Evolutionary conservation across 2,797 vertebrate species (phyloP), one percentile per base, ranked within the genome.

Genomic region (Atherinosoma microstoma): DNA sequence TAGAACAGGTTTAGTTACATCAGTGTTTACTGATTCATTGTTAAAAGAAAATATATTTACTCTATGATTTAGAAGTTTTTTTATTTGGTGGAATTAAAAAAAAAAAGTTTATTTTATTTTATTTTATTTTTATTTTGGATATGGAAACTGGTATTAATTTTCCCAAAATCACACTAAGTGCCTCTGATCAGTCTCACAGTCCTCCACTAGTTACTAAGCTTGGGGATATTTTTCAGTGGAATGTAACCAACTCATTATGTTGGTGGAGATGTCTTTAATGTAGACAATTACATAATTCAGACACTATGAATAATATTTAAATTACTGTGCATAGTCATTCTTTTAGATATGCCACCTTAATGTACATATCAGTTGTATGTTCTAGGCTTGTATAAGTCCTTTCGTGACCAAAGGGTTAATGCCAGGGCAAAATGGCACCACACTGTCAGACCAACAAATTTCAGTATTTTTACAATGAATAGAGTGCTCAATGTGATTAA

Each of bases 401-500:
- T 65, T 78, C 67, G 69, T 66, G 73, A 83, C 70, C 69, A 75
- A 79, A 77, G 62, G 24, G 53, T 22, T 65, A 36, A 79, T 34
- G 79, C 18, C 49, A 54, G 30, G 59, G 22, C 60, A 49, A 56
- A 77, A 70, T 58, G 42, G 20, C 64, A 65, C 36, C 49, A 69
- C 69, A 75, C 45, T 34, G 75, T 67, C 58, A 45, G 69, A 84
- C 78, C 73, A 81, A 83, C 57, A 74, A 32, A 63, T 80, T 74
- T 61, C 73, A 84, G 73, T 83, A 74, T 85, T 89, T 84, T 73
- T 64, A 73, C 64, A 56, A 47, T 79, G 32, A 82, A 60, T 58
- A 40, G 45, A 59, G 47, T 76, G 59, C 45, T 80, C 53, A 76
- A 78, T 89, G 80, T 84, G 73, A 76, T 75, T 72, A 53, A 67